These are phyloP conservation scores for Tuberolachnus salignus DNA, from an alignment of 2,888 invertebrate genomes.

Conservation along the genomic window DNA sequence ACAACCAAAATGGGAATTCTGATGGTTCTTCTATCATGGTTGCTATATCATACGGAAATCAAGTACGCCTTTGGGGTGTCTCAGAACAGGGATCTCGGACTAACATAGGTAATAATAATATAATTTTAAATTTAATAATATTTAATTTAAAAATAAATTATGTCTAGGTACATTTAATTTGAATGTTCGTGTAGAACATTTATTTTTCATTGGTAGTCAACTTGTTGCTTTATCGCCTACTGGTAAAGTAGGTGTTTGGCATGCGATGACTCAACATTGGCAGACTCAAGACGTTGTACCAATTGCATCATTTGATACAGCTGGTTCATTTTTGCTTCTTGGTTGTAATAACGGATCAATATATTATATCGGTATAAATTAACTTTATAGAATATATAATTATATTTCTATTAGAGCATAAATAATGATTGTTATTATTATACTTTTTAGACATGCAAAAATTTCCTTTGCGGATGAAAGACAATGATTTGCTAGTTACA, in stretches of 20 bases:
- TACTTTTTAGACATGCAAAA: slow-evolving; percentile 91
- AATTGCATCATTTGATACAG: slow-evolving; percentile 94
- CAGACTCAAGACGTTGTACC: slow-evolving; percentile 96
- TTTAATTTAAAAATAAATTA: slow-evolving; percentile 54
- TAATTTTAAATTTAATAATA: slow-evolving; percentile 27
- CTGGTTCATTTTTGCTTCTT: slow-evolving; percentile 91
- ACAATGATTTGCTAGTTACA: slow-evolving; percentile 96
- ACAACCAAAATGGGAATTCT: slow-evolving; percentile 61
- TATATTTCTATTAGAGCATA: no score
- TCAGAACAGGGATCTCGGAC: slow-evolving; percentile 76
- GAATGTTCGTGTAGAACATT: slow-evolving; percentile 89
- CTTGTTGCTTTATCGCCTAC: slow-evolving; percentile 91
- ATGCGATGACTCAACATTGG: slow-evolving; percentile 98
- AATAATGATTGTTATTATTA: background rate
- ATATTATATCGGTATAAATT: slow-evolving; percentile 84
- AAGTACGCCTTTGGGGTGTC: slow-evolving; percentile 80
- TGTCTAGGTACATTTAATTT: slow-evolving; percentile 83
- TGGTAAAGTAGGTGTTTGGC: slow-evolving; percentile 99
- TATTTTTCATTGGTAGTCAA: slow-evolving; percentile 97
- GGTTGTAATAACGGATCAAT: slow-evolving; percentile 97
- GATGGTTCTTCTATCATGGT: slow-evolving; percentile 75
- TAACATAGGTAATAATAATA: slow-evolving; percentile 69
- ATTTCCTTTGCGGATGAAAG: slow-evolving; percentile 97
- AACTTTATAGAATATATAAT: background rate
- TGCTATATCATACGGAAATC: slow-evolving; percentile 78